phyloP scores from a whole-genome alignment of 1,140 invertebrate genomes.

The Kradibia gibbosae region DNA sequence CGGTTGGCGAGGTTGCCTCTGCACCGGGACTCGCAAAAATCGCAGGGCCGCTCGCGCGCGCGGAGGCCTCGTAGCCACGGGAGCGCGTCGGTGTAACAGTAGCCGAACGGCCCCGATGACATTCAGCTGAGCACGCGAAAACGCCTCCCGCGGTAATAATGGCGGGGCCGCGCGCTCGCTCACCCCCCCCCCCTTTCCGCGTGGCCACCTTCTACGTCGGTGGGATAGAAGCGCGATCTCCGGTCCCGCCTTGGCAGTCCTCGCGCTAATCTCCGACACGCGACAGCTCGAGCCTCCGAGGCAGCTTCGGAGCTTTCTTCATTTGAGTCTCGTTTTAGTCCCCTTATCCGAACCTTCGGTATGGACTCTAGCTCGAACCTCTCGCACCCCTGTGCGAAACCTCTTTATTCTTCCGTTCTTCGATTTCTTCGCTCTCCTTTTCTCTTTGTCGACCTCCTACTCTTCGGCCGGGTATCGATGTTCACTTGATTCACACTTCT shows the following conservation, averaged over 20 bases:
- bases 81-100: neutral
- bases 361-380: no score
- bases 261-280: neutral
- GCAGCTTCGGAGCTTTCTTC: neutral
- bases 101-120: neutral
- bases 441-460: no score
- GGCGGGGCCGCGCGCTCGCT: neutral
- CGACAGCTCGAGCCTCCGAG: neutral
- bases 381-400: no score
- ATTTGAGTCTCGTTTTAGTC: no score
- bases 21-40: neutral
- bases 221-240: neutral
- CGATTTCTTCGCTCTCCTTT: no score
- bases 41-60: neutral
- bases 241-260: neutral
- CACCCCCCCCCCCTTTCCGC: no score
- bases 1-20: no score
- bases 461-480: no score
- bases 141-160: neutral
- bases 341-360: no score
- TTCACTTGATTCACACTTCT: no score
- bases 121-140: slow-evolving; percentile 14
- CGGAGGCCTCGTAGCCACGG: neutral
- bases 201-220: neutral
- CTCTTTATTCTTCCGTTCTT: no score